Evolutionary conservation across 2,888 invertebrate species (phyloP), one percentile per base, ranked within the genome.

Genomic region (Cantharis nigra): DNA sequence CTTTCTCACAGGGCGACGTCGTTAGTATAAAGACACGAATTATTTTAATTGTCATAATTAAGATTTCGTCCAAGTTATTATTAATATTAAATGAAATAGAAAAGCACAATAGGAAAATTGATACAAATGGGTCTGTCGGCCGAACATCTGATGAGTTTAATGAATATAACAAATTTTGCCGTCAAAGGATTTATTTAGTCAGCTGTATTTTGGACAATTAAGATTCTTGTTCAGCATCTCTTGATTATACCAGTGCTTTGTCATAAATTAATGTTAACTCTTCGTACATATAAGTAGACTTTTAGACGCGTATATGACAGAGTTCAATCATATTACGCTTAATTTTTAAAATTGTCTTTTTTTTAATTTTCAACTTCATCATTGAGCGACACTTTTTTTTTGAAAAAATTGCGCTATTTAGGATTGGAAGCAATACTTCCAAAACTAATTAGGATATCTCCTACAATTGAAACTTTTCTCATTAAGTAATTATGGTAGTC

Each of bases 161-260:
- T 78, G 75, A 73, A 70, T 73, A 78, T 82, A 81, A 81, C 79
- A 79, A 79, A 82, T 80, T 83, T 81, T 78, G 83, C 85, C 86
- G 85, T 83, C 87, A 86, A 86, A 86, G 85, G 85, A 85, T 86
- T 86, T 86, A 86, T 85, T 85, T 85, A 82, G 84, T 84, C 85
- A 85, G 85, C 83, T 84, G 85, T 85, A 86, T 85, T 86, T 86
- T 84, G 84, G 85, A 83, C 85, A 86, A 86, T 87, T 87, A 85
- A 84, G 81, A 78, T 69, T 78, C 78, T 79, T 77, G 74, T 72
- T 79, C 79, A 77, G 79, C 74, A 71, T 49, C 76, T 75, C 74
- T 79, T 79, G 77, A 79, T 79, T 79, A 74, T 62, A 71, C 75
- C 49, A 76, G 70, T 79, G 77, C 77, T 75, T 76, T 69, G 79